These are phyloP conservation scores for Heterocephalus glaber DNA, from an alignment of 2,113 vertebrate genomes.

Conservation along the genomic window DNA sequence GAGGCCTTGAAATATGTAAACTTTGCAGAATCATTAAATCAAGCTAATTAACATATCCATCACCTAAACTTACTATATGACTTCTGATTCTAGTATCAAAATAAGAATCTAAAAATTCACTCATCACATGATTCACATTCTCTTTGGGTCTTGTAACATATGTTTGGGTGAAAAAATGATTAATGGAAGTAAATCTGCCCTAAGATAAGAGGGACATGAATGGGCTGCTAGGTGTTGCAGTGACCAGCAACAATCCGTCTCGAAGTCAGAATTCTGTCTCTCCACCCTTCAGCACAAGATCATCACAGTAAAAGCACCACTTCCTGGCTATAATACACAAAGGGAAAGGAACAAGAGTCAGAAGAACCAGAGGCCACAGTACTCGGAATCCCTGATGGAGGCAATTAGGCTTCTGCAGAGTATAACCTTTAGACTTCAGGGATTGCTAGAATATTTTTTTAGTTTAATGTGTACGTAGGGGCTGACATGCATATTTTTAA, in stretches of 20 bases:
- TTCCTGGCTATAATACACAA: background rate
- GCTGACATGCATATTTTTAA: background rate
- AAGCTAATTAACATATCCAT: background rate
- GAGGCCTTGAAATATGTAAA: background rate
- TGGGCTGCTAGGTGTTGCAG: background rate
- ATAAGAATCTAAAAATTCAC: background rate
- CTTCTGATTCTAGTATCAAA: conserved; percentile 22
- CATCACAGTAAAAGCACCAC: background rate
- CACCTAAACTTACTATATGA: background rate
- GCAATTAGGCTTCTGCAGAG: rapidly evolving
- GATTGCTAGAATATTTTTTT: background rate
- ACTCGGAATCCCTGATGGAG: background rate
- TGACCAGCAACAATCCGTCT: background rate
- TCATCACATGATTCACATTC: background rate
- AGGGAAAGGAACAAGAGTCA: background rate
- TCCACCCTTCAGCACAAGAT: background rate
- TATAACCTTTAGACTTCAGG: no score
- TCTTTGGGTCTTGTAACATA: background rate
- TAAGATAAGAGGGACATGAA: background rate
- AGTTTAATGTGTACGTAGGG: background rate
- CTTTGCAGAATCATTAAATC: background rate
- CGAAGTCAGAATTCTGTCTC: background rate
- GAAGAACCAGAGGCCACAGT: background rate
- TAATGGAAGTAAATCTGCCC: background rate
- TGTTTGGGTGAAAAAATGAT: background rate